Conservation (phyloP, 2,113 vertebrate species). For the Thoracochromis brauschi region DNA sequence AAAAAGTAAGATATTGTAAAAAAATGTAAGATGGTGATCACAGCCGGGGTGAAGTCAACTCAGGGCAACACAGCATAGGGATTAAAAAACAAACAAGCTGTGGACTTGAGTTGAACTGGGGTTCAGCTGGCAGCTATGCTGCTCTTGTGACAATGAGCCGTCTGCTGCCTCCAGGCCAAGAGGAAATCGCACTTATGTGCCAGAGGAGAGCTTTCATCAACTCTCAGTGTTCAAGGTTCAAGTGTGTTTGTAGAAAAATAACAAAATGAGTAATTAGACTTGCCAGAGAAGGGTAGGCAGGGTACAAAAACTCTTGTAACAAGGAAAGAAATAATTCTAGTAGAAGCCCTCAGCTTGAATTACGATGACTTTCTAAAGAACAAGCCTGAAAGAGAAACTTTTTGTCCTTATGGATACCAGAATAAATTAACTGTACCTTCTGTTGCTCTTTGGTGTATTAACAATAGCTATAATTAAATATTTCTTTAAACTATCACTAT, state of each 20-base stretch:
- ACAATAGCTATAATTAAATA: not conserved
- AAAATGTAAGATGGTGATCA: not conserved
- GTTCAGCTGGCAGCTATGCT: not conserved
- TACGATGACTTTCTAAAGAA: not conserved
- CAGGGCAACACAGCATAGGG: not conserved
- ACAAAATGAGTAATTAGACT: not conserved
- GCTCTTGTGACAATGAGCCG: slow-evolving; percentile 1
- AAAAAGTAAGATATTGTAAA: not conserved
- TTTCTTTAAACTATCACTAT: not conserved
- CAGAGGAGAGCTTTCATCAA: not conserved
- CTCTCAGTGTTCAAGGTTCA: not conserved
- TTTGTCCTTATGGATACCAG: not conserved
- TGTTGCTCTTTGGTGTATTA: not conserved
- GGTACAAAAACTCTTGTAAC: not conserved
- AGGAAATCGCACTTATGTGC: not conserved
- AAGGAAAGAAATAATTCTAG: not conserved
- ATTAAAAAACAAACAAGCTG: not conserved
- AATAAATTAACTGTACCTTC: not conserved
- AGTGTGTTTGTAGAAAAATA: not conserved
- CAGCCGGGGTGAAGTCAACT: not conserved
- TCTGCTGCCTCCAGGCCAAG: not conserved
- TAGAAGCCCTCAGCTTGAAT: not conserved
- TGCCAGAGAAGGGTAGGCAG: not conserved
- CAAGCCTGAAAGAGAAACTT: not conserved
- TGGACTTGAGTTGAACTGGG: not conserved